These are phyloP conservation scores for Poeciliopsis prolifica DNA, from an alignment of 2,113 vertebrate species.

Conservation along the genomic window DNA sequence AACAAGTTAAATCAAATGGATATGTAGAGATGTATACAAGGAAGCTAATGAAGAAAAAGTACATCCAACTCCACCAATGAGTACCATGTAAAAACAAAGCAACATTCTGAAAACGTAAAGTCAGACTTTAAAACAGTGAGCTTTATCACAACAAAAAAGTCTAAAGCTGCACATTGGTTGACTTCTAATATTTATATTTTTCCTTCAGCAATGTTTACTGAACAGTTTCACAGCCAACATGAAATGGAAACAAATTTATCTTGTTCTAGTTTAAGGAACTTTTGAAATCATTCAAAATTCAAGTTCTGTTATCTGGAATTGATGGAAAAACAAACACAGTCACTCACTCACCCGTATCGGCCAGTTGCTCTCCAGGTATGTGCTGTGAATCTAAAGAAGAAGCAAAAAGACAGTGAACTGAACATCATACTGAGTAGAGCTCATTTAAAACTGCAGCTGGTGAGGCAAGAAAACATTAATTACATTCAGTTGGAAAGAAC, in stretches of 20 bases:
- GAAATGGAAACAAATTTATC: background rate
- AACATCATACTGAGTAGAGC: background rate
- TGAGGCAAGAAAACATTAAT: background rate
- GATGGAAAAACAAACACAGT: background rate
- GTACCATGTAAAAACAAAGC: background rate
- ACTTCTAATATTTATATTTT: background rate
- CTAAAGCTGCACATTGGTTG: no score
- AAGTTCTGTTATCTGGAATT: background rate
- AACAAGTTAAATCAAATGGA: no score
- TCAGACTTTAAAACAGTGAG: no score
- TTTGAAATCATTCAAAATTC: background rate
- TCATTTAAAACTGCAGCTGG: background rate
- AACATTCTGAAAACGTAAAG: no score
- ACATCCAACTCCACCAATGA: background rate
- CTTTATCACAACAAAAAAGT: no score
- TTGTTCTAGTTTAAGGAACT: background rate
- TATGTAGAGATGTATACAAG: no score
- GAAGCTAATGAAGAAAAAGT: no score
- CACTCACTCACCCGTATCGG: slow-evolving; percentile 86
- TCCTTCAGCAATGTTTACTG: background rate
- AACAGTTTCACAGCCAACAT: background rate
- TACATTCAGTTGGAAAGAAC: background rate
- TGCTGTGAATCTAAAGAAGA: slow-evolving; percentile 90
- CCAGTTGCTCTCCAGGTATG: slow-evolving; percentile 98
- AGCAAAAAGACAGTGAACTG: background rate